Conservation (phyloP, 37 sponge, comb jelly and placozoan genomes). For the Cliona cf. orientalis region DNA sequence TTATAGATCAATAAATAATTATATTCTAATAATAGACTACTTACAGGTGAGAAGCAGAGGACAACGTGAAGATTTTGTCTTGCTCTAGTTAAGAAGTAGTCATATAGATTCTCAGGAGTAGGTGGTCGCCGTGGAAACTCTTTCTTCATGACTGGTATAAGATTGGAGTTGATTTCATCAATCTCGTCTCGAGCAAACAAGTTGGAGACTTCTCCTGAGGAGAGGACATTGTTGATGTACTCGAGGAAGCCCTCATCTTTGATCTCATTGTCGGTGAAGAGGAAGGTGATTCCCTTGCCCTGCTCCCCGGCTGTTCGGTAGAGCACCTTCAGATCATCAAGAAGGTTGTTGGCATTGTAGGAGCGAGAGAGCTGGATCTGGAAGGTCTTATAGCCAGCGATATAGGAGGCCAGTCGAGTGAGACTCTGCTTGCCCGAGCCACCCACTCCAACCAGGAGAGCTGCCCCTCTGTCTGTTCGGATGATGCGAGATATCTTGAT, state of each 20-base stretch:
- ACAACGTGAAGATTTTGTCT: conserved; percentile 98
- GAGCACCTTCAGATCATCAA: conserved; percentile 96
- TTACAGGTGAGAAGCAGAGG: conserved; percentile 98
- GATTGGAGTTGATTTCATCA: conserved; percentile 93
- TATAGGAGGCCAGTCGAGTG: conserved; percentile 98
- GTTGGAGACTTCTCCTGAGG: conserved; percentile 99
- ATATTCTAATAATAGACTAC: conserved; percentile 1
- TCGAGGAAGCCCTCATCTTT: conserved; percentile 99
- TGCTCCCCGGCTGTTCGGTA: conserved; percentile 90
- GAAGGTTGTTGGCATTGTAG: conserved; percentile 95
- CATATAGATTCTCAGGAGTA: conserved; percentile 97
- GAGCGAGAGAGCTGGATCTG: conserved; percentile 97
- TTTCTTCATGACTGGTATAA: conserved; percentile 98
- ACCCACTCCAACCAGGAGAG: conserved; percentile 98
- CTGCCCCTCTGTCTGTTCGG: conserved; percentile 96
- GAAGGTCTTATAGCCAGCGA: conserved; percentile 98
- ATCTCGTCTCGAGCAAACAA: conserved; percentile 98
- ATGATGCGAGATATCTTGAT: conserved; percentile 97
- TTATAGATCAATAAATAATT: background rate
- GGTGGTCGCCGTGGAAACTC: conserved; percentile 96
- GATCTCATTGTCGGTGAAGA: conserved; percentile 99
- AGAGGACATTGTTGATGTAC: conserved; percentile 98
- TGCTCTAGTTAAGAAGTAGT: conserved; percentile 95
- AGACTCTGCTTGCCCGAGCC: conserved; percentile 99
- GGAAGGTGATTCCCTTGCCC: conserved; percentile 95